Base-by-base conservation (phyloP, 2,888 invertebrate species). In the Drosophila demipolita region DNA sequence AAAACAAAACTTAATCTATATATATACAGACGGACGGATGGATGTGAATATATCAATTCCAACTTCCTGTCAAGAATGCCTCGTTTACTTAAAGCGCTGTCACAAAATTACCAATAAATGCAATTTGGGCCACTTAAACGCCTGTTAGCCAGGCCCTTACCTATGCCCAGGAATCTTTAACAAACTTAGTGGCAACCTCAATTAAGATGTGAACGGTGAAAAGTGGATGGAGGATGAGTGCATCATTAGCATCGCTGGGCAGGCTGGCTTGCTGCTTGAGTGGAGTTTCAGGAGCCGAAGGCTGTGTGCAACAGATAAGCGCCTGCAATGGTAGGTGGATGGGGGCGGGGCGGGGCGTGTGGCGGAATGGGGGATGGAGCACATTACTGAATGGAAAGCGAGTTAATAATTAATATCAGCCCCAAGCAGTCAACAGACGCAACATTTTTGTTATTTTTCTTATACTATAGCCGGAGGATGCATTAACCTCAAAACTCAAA, bases 351-450 rank as follows among this genome's bases (percentile, higher is more conserved):
- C 26, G 26, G 3, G 26, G 3, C 26, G 1, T 65, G 42, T n/a
- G 42, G 54, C 36, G 55, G 50, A 6, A 20, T 23, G 42, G 36
- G 55, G 38, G 15, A 15, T 11, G 57, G 17, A 15, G 35, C 26
- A 73, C 36, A 49, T 73, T 45, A 58, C 63, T 86, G 89, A 86
- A 87, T 81, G 67, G 81, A 20, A 69, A 76, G 70, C 75, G 67
- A 85, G 77, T 87, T 84, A 89, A 87, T 87, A 89, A 87, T 89
- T 87, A 89, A 89, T 89, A 89, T 81, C 83, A 76, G 83, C 81
- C 79, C 49, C 32, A 59, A 72, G 81, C 89, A 83, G 77, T 67
- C 74, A 66, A 74, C 76, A 64, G 58, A 72, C 54, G 64, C 50
- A 55, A 65, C 58, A 33, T 66, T 64, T 49, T 58, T 52, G 45